Percentiles rank a stretch among this genome's conserved stretches.
Conservation (phyloP, 2,113 vertebrate genomes). For the Rhizomys pruinosus region DNA sequence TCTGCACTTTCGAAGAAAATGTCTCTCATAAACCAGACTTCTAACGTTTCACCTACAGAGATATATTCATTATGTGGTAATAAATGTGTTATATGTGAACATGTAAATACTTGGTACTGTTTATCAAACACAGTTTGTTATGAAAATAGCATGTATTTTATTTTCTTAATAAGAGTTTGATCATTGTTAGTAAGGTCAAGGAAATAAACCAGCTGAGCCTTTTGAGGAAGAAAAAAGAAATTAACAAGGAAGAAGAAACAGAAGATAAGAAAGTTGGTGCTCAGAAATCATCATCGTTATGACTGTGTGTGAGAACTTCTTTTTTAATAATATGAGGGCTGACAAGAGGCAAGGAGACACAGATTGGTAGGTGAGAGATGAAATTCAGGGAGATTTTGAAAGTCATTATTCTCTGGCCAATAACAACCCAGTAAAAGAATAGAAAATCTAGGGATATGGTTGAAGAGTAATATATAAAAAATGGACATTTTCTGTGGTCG, state of each 20-base stretch:
- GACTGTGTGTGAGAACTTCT: neutral
- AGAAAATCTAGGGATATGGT: neutral
- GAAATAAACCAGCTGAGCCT: neutral
- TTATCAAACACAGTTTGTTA: neutral
- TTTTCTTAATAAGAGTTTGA: constrained; percentile 23
- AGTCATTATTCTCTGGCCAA: neutral
- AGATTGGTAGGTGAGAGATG: neutral
- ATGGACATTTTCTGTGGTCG: too few relatives aligned
- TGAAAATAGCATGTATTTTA: neutral
- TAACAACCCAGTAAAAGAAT: neutral
- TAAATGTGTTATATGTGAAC: constrained; percentile 18
- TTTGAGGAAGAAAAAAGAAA: neutral
- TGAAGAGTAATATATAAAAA: neutral
- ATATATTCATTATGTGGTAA: neutral
- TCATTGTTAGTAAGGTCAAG: neutral
- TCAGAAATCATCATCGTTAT: neutral
- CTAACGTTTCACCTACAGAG: neutral
- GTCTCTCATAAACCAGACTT: neutral
- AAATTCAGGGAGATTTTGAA: neutral
- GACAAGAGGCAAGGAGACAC: neutral
- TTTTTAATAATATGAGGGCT: neutral
- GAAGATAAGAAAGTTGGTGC: neutral
- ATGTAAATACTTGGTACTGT: neutral
- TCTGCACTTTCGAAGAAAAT: neutral
- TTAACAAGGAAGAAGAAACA: neutral